These are phyloP conservation scores for Autographa gamma DNA, from an alignment of 2,888 invertebrate species.

Conservation along the genomic window DNA sequence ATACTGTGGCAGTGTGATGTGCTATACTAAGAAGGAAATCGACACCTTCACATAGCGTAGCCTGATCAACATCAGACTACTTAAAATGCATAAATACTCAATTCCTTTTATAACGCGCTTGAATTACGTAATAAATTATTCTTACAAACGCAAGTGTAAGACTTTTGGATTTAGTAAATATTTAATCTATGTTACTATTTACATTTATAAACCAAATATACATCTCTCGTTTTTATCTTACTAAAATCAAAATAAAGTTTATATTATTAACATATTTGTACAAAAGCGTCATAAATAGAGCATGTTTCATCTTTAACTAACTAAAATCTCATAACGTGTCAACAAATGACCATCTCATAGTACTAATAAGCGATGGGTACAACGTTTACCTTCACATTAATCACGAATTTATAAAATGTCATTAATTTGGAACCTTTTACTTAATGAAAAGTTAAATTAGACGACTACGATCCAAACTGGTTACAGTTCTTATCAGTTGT, in stretches of 20 bases:
- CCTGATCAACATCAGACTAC: slow-evolving; percentile 7
- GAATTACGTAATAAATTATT: slow-evolving; percentile 13
- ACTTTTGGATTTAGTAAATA: slow-evolving; percentile 19
- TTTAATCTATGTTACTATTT: slow-evolving; percentile 46
- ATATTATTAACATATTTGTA: slow-evolving; percentile 50
- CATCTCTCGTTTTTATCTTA: slow-evolving; percentile 53
- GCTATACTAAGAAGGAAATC: slow-evolving; percentile 20
- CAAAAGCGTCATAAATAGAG: slow-evolving; percentile 56
- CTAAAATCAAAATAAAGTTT: slow-evolving; percentile 49
- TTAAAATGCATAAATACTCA: slow-evolving; percentile 15
- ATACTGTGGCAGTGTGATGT: slow-evolving; percentile 34
- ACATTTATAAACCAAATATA: slow-evolving; percentile 56
- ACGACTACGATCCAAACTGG: not conserved
- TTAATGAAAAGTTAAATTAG: not conserved
- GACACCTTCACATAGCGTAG: slow-evolving; percentile 23
- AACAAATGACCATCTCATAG: slow-evolving; percentile 14
- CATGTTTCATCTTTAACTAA: slow-evolving; percentile 25
- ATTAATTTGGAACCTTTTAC: not conserved
- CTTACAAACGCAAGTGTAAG: slow-evolving; percentile 17
- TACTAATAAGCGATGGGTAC: slow-evolving; percentile 14
- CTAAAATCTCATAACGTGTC: slow-evolving; percentile 50
- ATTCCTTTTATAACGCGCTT: slow-evolving; percentile 18
- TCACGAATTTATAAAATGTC: not conserved
- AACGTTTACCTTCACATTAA: not conserved
- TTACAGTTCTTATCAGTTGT: not conserved